A percentile compares a stretch with the other conserved stretches of the same genome.
These are phyloP conservation scores for Zapornia atra DNA, from an alignment of 2,113 vertebrate genomes.

Conservation along the genomic window DNA sequence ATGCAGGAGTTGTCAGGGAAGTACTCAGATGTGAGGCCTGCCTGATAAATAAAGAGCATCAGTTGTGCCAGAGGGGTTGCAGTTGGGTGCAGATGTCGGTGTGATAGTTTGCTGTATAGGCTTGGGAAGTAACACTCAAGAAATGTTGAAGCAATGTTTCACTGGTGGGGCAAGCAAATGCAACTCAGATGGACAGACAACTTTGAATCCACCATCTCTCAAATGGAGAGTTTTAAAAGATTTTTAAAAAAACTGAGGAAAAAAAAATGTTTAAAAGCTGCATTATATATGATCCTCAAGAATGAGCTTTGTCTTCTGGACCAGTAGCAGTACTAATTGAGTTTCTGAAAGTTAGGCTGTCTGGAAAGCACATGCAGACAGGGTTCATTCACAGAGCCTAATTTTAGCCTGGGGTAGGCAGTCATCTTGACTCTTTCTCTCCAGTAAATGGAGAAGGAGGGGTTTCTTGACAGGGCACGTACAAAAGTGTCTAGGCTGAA, in stretches of 20 bases:
- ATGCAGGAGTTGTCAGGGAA: neutral
- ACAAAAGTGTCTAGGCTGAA: neutral
- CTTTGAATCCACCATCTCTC: neutral
- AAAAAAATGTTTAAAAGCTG: neutral
- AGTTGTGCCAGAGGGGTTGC: neutral
- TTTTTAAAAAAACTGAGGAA: neutral
- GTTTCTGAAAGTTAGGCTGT: conserved; percentile 30
- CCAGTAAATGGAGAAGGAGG: conserved; percentile 23
- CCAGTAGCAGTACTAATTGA: neutral
- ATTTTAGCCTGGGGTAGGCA: conserved; percentile 25
- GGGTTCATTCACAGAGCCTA: conserved; percentile 22
- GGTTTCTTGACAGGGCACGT: neutral
- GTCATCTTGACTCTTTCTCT: conserved; percentile 7
- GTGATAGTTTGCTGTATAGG: neutral
- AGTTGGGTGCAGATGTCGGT: neutral
- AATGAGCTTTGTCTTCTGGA: conserved; percentile 17
- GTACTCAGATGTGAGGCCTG: neutral
- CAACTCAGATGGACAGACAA: neutral
- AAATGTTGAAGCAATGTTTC: neutral
- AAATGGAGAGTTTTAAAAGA: neutral
- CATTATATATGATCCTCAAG: neutral
- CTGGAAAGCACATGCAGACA: neutral
- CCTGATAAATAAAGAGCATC: neutral
- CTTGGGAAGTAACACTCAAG: neutral
- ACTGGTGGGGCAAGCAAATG: neutral